Evolutionary conservation across 2,113 vertebrate genomes (phyloP).

Genomic region (Petrocephalus zakoni): DNA sequence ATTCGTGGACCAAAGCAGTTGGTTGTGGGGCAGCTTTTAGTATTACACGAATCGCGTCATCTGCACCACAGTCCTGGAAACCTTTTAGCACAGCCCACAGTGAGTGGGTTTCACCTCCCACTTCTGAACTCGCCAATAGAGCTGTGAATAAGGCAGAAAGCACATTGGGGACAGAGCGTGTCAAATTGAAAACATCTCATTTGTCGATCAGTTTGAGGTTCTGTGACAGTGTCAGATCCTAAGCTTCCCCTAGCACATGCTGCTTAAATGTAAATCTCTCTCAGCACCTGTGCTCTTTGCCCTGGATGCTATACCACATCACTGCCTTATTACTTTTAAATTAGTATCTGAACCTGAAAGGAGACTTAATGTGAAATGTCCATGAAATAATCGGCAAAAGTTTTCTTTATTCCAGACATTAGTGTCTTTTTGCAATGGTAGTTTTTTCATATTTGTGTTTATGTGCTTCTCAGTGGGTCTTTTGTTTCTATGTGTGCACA

Average conservation of each 20-base stretch:
- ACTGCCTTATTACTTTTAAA: background rate
- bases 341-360: background rate
- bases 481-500: background rate
- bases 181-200: constrained; percentile 11
- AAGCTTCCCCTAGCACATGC: background rate
- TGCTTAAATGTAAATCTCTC: constrained; percentile 6
- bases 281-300: background rate
- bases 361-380: background rate
- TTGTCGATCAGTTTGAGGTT: background rate
- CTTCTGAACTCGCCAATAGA: background rate
- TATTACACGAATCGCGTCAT: background rate
- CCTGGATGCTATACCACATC: background rate
- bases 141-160: constrained; percentile 9
- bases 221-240: background rate
- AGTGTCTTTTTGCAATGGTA: background rate
- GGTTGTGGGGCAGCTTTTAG: background rate
- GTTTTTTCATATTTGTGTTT: background rate
- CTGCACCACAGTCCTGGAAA: background rate
- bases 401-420: background rate
- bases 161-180: background rate
- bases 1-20: background rate
- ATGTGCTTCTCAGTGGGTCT: background rate
- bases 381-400: background rate
- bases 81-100: background rate
- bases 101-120: background rate